Percentiles rank a stretch among this genome's conserved stretches.
phyloP scores from a whole-genome alignment of 2,888 invertebrate species.

The Drosophila niveifrons region DNA sequence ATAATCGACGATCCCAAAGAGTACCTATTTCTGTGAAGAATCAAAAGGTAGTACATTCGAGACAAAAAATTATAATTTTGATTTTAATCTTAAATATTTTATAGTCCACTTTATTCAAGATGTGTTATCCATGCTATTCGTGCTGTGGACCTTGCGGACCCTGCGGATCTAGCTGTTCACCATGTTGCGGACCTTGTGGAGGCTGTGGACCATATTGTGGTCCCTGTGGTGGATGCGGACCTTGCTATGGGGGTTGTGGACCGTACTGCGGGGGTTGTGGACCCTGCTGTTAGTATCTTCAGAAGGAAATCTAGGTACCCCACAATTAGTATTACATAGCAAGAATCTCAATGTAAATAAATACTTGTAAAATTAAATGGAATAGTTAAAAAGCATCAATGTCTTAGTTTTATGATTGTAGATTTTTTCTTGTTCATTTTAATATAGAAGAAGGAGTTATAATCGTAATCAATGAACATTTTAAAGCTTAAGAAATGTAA shows the following conservation, averaged over 20 bases:
- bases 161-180: slow-evolving; percentile 3
- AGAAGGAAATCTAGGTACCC: slow-evolving; percentile 23
- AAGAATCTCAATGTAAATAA: neutral
- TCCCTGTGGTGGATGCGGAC: slow-evolving; percentile 15
- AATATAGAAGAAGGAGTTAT: no score
- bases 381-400: neutral
- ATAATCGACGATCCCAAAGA: neutral
- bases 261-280: slow-evolving; percentile 9
- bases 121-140: slow-evolving; percentile 29
- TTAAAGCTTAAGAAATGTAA: no score
- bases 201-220: slow-evolving; percentile 10
- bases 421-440: neutral
- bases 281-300: slow-evolving; percentile 2
- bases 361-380: neutral
- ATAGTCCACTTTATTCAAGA: slow-evolving; percentile 8
- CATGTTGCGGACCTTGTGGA: slow-evolving; percentile 5
- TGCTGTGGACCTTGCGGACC: slow-evolving; percentile 13
- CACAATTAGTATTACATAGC: neutral
- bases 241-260: slow-evolving; percentile 5
- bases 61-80: neutral
- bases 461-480: no score
- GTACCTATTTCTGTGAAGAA: slow-evolving; percentile 36
- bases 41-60: slow-evolving; percentile 1
- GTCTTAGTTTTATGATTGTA: neutral
- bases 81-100: neutral